Evolutionary conservation across 2,888 invertebrate species (phyloP).

Genomic region (Hemicrepidius hirtus): DNA sequence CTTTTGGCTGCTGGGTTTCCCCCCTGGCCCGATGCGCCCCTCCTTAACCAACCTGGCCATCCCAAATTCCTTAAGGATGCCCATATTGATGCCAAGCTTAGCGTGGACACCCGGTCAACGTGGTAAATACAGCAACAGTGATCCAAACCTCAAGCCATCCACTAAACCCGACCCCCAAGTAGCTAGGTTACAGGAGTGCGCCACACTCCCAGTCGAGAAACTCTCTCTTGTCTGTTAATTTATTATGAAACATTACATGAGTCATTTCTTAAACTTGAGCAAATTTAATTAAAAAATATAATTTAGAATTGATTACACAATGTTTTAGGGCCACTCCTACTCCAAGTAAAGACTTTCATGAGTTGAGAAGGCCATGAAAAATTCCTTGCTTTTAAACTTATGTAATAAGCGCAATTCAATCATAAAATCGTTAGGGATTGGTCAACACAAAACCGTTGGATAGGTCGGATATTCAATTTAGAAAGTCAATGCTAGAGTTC

Average conservation of each 20-base stretch:
- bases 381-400: no score
- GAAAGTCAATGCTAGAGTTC: slow-evolving; percentile 24
- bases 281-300: no score
- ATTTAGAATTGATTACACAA: no score
- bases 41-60: slow-evolving; percentile 95
- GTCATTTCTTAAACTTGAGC: no score
- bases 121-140: slow-evolving; percentile 79
- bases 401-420: no score
- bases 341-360: no score
- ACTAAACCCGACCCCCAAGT: slow-evolving; percentile 91
- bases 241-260: no score
- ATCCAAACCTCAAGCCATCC: slow-evolving; percentile 95
- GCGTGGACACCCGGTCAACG: slow-evolving; percentile 94
- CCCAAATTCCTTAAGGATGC: slow-evolving; percentile 87
- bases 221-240: no score
- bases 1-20: slow-evolving; percentile 99
- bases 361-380: no score
- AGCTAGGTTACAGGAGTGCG: slow-evolving; percentile 98
- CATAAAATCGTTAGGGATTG: no score
- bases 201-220: slow-evolving; percentile 89
- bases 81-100: slow-evolving; percentile 98
- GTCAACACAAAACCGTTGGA: slow-evolving; percentile 8
- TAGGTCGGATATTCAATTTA: slow-evolving; percentile 15
- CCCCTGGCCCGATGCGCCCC: slow-evolving; percentile 99
- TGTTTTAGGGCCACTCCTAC: no score